Base-by-base conservation (phyloP, 2,888 invertebrate species). In the Teinopalpus imperialis region DNA sequence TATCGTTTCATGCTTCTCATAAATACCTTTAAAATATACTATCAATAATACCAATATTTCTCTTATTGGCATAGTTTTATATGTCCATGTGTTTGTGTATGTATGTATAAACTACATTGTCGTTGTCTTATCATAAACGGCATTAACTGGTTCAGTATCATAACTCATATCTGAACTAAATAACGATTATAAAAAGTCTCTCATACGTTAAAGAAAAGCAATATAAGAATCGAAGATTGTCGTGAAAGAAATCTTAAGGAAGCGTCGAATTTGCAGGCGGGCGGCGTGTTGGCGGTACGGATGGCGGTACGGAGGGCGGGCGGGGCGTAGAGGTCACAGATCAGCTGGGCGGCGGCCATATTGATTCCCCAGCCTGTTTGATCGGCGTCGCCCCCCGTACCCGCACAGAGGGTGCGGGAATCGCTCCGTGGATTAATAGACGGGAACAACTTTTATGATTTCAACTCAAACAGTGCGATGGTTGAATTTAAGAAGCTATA, bases 301-400 rank as follows among this genome's bases (percentile, higher is more conserved):
- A 24, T 5, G 24, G 37, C 37, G 58, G 52, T 52, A 49, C 36
- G 51, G 43, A 43, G 43, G 37, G 52, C 47, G 53, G 63, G 79
- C 69, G 79, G 75, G 74, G 66, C 56, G 78, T 69, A 76, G 83
- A 78, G 85, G 83, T 82, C 82, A 80, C 83, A 83, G 86, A 87
- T 87, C 87, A 86, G 87, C 87, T 85, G 85, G 87, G 86, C 81
- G 85, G 82, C 86, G 81, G 83, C 85, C 87, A 86, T 87, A 87
- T 87, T 87, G 87, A 87, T 87, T 87, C 87, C 76, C 81, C 77
- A 80, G 82, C 82, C 83, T 82, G 82, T 85, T 85, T 85, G 86
- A 85, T 83, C 85, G 82, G 82, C 79, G 77, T 77, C 81, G 69
- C 75, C 71, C 69, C 60, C 37, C 44, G 23, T 73, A 67, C 69